A percentile compares a stretch with the other conserved stretches of the same genome.
Evolutionary conservation across 1,140 invertebrate genomes (phyloP).

Genomic region (Sipha flava): DNA sequence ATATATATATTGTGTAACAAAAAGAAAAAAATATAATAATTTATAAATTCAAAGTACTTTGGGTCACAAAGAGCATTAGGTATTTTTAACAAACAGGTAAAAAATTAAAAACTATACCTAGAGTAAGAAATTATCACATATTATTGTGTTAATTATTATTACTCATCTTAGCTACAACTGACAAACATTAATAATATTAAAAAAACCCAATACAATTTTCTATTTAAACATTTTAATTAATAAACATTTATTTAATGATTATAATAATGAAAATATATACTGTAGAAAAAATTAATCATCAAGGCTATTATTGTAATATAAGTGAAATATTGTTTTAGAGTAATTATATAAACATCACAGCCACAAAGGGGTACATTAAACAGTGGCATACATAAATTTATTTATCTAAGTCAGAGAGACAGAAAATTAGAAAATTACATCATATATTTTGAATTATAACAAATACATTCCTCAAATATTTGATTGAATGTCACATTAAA

Average conservation of each 20-base stretch:
- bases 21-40: neutral
- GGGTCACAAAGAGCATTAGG: neutral
- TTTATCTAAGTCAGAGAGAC: neutral
- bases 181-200: neutral
- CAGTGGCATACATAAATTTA: neutral
- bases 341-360: conserved; percentile 4
- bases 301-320: neutral
- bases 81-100: neutral
- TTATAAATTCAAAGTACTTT: neutral
- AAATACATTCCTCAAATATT: neutral
- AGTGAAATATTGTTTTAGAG: neutral
- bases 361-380: neutral
- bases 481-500: neutral
- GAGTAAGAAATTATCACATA: neutral
- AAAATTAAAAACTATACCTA: neutral
- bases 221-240: too few species aligned
- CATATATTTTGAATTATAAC: neutral
- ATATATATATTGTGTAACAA: neutral
- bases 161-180: neutral
- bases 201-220: too few species aligned
- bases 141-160: too few species aligned
- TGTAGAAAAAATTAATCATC: neutral
- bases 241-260: too few species aligned
- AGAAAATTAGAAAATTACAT: neutral
- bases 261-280: neutral